These are phyloP conservation scores for Drosophila anceps DNA, from an alignment of 2,888 invertebrate species.

Conservation along the genomic window DNA sequence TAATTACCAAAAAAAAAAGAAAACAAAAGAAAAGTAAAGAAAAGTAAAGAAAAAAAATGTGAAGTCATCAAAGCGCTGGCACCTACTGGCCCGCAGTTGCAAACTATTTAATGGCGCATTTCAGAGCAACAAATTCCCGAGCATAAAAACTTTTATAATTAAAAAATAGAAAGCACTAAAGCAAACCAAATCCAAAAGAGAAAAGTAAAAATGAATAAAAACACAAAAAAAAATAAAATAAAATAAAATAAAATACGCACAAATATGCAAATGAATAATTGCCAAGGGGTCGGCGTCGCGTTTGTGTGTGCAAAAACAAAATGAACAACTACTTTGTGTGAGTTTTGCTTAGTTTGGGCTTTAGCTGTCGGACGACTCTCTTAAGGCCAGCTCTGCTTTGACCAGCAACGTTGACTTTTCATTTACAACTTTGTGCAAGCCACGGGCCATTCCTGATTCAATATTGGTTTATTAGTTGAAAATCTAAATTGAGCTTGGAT, in stretches of 20 bases:
- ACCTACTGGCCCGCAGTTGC: neutral
- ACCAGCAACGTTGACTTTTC: slow-evolving; percentile 15
- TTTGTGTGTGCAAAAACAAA: slow-evolving; percentile 12
- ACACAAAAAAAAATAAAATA: neutral
- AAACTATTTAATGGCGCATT: slow-evolving; percentile 18
- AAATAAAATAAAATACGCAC: no score
- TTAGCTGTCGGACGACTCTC: neutral
- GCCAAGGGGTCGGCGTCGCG: slow-evolving; percentile 9
- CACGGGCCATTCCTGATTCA: slow-evolving; percentile 4
- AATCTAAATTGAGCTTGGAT: neutral
- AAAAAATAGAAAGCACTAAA: slow-evolving; percentile 12
- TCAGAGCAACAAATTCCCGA: slow-evolving; percentile 8
- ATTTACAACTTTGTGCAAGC: slow-evolving; percentile 13
- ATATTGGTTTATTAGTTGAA: slow-evolving; percentile 6
- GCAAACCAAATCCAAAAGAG: neutral
- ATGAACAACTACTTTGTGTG: slow-evolving; percentile 21
- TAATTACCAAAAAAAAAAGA: slow-evolving; percentile 22
- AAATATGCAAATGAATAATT: slow-evolving; percentile 40
- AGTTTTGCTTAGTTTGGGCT: slow-evolving; percentile 14
- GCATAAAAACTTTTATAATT: slow-evolving; percentile 40
- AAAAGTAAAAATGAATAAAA: neutral
- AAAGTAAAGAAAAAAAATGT: neutral
- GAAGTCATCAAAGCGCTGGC: neutral
- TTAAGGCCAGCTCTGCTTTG: neutral
- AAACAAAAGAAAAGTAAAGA: neutral